These are phyloP conservation scores for Adelphocoris suturalis DNA, from an alignment of 2,888 invertebrate genomes.

Conservation along the genomic window DNA sequence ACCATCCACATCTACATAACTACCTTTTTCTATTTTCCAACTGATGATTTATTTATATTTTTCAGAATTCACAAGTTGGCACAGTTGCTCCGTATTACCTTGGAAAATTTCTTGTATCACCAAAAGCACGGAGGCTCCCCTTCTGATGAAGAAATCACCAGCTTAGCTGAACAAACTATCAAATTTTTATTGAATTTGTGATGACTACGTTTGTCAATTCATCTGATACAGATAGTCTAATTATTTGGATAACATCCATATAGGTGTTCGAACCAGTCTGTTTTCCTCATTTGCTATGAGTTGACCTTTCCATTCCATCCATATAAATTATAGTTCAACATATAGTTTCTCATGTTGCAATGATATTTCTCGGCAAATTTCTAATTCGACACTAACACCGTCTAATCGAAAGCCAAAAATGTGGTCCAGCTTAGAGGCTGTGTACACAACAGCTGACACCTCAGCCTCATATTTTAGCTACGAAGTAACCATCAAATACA, in stretches of 20 bases:
- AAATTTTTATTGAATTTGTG: neutral
- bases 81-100: slow-evolving; percentile 33
- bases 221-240: neutral
- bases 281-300: slow-evolving; percentile 16
- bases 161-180: neutral
- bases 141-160: neutral
- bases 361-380: no score
- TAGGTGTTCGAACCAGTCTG: neutral
- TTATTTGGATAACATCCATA: neutral
- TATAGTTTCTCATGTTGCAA: no score
- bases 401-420: no score
- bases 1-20: no score
- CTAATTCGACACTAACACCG: no score
- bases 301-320: neutral
- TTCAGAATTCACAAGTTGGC: slow-evolving; percentile 27
- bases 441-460: no score
- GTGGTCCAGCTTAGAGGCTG: no score
- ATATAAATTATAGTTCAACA: neutral
- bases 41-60: neutral
- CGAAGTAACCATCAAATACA: no score
- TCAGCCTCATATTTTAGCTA: no score
- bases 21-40: no score
- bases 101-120: slow-evolving; percentile 41
- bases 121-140: slow-evolving; percentile 13
- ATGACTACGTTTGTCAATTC: neutral